These are phyloP conservation scores for Holotrichia oblita DNA, from an alignment of 1,140 invertebrate species.

Conservation along the genomic window DNA sequence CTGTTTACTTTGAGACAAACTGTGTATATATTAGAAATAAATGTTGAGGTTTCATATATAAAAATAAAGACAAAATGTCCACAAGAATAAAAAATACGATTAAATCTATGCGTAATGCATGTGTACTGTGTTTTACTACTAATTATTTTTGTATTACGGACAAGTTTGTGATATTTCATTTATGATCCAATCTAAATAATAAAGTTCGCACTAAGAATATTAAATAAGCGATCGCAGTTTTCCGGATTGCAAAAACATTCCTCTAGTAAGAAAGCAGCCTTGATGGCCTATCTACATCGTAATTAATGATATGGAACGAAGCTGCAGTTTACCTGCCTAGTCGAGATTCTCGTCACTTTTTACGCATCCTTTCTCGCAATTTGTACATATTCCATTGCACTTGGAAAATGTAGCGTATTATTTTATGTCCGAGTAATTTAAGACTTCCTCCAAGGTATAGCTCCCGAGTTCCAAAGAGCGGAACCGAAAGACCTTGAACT, in stretches of 20 bases:
- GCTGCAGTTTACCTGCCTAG: not conserved
- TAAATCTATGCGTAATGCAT: too few relatives aligned
- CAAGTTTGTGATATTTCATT: too few relatives aligned
- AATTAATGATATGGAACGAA: conserved; percentile 12
- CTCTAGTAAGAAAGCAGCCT: not conserved
- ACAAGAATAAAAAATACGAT: too few relatives aligned
- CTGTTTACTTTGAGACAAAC: too few relatives aligned
- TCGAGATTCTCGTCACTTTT: not conserved
- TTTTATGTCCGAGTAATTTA: conserved; percentile 23
- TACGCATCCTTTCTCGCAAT: conserved; percentile 19
- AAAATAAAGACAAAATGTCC: too few relatives aligned
- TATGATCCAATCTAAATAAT: too few relatives aligned
- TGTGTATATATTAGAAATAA: too few relatives aligned
- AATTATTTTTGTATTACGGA: too few relatives aligned
- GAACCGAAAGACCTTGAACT: conserved; percentile 12
- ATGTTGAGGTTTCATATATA: too few relatives aligned
- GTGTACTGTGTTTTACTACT: too few relatives aligned
- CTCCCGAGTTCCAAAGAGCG: not conserved
- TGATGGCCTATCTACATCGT: not conserved
- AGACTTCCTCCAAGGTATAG: conserved; percentile 1
- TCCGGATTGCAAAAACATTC: not conserved
- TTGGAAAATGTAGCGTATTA: conserved; percentile 22
- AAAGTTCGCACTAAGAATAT: too few relatives aligned
- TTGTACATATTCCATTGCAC: not conserved
- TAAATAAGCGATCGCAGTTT: too few relatives aligned